These are phyloP conservation scores for Brachynemurus nebulosus DNA, from an alignment of 2,888 invertebrate genomes.

Conservation along the genomic window DNA sequence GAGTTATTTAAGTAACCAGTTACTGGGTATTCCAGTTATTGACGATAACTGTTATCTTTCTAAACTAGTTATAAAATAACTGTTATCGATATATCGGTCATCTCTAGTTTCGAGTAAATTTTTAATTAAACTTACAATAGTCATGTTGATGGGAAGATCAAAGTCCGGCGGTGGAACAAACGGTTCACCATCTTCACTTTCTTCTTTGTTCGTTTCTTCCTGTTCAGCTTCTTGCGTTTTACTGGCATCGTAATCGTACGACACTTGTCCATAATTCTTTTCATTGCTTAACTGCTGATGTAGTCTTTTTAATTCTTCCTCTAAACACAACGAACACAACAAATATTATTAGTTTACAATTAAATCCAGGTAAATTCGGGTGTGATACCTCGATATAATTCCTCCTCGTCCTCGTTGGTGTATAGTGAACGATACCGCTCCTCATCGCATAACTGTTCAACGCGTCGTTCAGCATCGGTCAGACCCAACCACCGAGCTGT, in stretches of 20 bases:
- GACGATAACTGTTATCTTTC: too few species aligned
- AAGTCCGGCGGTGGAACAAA: constrained; percentile 60
- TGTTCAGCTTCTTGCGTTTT: constrained; percentile 32
- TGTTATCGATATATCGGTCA: too few species aligned
- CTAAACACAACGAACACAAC: constrained; percentile 35
- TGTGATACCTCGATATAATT: constrained; percentile 70
- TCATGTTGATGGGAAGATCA: constrained; percentile 60
- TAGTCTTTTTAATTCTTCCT: constrained; percentile 82
- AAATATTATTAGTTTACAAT: neutral
- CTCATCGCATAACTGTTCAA: constrained; percentile 88
- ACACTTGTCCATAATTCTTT: constrained; percentile 50
- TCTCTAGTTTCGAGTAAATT: too few species aligned
- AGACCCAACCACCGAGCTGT: constrained; percentile 34
- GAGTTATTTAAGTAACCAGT: too few species aligned
- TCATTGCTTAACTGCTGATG: constrained; percentile 47
- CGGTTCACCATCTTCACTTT: constrained; percentile 50
- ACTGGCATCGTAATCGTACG: constrained; percentile 56
- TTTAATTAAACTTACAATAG: constrained; percentile 40
- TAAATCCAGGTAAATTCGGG: neutral
- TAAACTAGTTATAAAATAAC: too few species aligned
- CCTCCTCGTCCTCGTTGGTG: constrained; percentile 77
- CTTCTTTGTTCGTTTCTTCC: constrained; percentile 30
- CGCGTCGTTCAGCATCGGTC: constrained; percentile 28
- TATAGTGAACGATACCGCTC: constrained; percentile 85
- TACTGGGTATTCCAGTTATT: too few species aligned